Evolutionary conservation across 2,113 vertebrate species (phyloP).

Genomic region (Prunella himalayana): DNA sequence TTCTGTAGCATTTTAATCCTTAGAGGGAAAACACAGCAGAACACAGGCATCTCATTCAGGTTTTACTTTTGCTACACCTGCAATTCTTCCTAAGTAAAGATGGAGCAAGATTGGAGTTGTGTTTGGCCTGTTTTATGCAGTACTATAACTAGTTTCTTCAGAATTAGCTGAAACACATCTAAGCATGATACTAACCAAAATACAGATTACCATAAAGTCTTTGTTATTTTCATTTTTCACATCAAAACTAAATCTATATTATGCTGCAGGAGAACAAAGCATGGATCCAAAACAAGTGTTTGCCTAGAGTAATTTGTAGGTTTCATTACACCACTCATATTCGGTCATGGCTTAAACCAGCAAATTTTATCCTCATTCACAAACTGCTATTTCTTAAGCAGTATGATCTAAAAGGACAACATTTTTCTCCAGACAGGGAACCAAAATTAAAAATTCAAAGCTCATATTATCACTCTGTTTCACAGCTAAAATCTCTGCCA

Average conservation of each 20-base stretch:
- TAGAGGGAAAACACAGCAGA: not conserved
- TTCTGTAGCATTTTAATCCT: not conserved
- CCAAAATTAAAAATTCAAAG: not conserved
- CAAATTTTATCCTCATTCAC: not conserved
- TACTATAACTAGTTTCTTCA: not conserved
- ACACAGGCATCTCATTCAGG: not conserved
- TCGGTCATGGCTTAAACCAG: not conserved
- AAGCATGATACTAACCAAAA: not conserved
- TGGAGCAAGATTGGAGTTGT: not conserved
- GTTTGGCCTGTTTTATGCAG: not conserved
- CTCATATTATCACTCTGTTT: not conserved
- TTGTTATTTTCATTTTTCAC: not conserved
- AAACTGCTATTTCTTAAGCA: not conserved
- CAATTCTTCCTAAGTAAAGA: not conserved
- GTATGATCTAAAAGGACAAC: not conserved
- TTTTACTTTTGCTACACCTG: not conserved
- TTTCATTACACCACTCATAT: not conserved
- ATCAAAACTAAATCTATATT: fast-evolving
- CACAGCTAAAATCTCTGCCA: not conserved
- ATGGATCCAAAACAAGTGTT: not conserved
- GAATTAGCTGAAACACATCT: not conserved
- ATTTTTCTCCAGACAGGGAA: not conserved
- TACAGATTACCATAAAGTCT: not conserved
- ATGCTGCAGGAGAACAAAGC: not conserved
- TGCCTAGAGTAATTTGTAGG: not conserved